Base-by-base conservation (phyloP, 2,797 vertebrate genomes). In the Scomberomorus guttatus region DNA sequence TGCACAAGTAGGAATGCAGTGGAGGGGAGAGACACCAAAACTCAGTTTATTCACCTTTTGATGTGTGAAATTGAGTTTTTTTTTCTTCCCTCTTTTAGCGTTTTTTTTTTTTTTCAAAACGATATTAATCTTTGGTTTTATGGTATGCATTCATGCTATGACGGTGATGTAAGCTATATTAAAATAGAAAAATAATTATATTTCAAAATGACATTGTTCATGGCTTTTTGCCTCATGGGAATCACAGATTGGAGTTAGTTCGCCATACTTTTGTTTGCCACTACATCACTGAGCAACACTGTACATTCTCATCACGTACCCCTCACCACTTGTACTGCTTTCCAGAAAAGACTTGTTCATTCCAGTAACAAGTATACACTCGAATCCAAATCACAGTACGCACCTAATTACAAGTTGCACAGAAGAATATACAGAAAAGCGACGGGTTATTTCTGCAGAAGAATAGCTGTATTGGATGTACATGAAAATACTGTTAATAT, bases 11-110 rank as follows among this genome's bases (percentile, higher is more conserved):
- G 77, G 57, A 74, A 82, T 48, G 83, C 87, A 90, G 82, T 22
- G 52, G 52, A 73, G 86, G 46, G 79, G 86, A 91, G 85, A 86
- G 70, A 68, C 55, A 77, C 81, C 75, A 57, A 84, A 90, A 87
- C 70, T 83, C 55, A 48, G 75, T 87, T 90, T 88, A 87, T 91
- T 91, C 84, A 88, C 75, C 80, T 89, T 86, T 86, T 89, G 87
- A 91, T 89, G 86, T 91, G 90, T 93, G 87, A 92, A 92, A 92
- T 89, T 90, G 75, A 85, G 79, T 91, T 90, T 87, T 85, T 60
- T 60, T 32, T 34, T 55, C 12, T 22, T n/a, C n/a, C 20, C 44
- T 46, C 6, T 20, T 82, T 83, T 74, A 48, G 56, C 8, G 10
- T 44, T 50, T 51, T 57, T 32, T 32, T 29, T 29, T 32, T 48